Base-by-base conservation (phyloP, 2,888 invertebrate species). In the Harmothoe impar region DNA sequence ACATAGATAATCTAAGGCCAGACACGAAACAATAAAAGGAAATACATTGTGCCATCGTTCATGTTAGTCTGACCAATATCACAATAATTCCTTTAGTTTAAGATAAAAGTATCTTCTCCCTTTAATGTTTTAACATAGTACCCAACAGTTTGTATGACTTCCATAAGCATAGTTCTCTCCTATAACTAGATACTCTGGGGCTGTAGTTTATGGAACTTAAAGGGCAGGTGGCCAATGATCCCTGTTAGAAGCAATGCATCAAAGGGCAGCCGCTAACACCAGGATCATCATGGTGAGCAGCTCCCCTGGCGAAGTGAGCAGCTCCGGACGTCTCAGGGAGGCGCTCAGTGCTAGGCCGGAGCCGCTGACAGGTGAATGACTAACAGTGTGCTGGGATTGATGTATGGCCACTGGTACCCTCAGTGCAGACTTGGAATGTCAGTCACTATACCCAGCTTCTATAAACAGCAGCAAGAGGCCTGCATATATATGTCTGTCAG, bases 351-450 rank as follows among this genome's bases (percentile, higher is more conserved):
- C 25, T 72, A n/a, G 62, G 62, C 62, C n/a, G n/a, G n/a, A n/a
- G n/a, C n/a, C 29, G 3, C 72, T 72, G 72, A 72, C 72, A 72
- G 72, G 29, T 72, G 72, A 29, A 29, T 72, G 72, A 72, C 72
- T 29, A 29, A 72, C 15, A 72, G 29, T 29, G 31, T 72, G 31
- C 15, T 15, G 3, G 29, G 29, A 15, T 15, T 72, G 72, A 72
- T 72, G 72, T 3, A 72, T 29, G 29, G 1, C 25, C 29, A 7
- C 72, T 72, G 72, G 29, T 7, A 7, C 72, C 29, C 29, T 29
- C 29, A 72, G 72, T 72, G 72, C 3, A 72, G 29, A 15, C 72
- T n/a, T n/a, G 29, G 31, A 29, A 72, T 29, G 72, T 25, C 72
- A 72, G 20, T 12, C 29, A 12, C 72, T 68, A n/a, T 10, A 43